phyloP scores from a whole-genome alignment of 2,888 invertebrate genomes.

The Eledone cirrhosa region DNA sequence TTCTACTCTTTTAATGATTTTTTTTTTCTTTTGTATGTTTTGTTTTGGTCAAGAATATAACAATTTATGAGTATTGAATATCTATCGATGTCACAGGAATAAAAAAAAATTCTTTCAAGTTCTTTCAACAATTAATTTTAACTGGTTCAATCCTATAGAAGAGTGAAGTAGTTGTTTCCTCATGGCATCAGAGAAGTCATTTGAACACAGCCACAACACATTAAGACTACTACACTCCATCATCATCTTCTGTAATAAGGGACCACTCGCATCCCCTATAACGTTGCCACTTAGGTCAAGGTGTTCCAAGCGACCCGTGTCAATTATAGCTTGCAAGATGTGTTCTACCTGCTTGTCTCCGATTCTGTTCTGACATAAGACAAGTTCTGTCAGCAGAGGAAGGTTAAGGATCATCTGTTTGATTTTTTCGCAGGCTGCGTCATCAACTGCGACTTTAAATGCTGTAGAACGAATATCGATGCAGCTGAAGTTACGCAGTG shows the following conservation, averaged over 20 bases:
- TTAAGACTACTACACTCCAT: neutral
- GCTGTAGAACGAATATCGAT: neutral
- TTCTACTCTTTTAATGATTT: too few relatives aligned
- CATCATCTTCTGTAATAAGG: neutral
- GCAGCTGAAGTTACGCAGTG: constrained; percentile 25
- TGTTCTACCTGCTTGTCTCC: constrained; percentile 10
- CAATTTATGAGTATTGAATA: too few relatives aligned
- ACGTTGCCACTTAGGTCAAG: constrained; percentile 18
- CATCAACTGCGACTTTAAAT: constrained; percentile 5
- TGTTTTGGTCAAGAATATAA: too few relatives aligned
- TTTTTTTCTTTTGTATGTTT: too few relatives aligned
- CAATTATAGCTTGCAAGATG: constrained; percentile 1
- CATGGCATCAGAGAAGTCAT: neutral
- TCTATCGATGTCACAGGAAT: neutral
- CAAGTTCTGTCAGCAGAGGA: constrained; percentile 6
- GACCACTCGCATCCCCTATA: neutral
- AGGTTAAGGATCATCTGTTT: neutral
- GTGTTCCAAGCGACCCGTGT: constrained; percentile 14
- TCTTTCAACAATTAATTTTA: constrained; percentile 21
- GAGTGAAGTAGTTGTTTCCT: constrained; percentile 4
- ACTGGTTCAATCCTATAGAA: neutral
- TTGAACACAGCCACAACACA: constrained; percentile 15
- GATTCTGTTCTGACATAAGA: constrained; percentile 19
- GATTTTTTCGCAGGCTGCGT: neutral
- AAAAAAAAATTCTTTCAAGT: neutral